Percentiles rank a stretch among this genome's conserved stretches.
phyloP scores from a whole-genome alignment of 2,797 vertebrate genomes.

The Synanceia verrucosa region DNA sequence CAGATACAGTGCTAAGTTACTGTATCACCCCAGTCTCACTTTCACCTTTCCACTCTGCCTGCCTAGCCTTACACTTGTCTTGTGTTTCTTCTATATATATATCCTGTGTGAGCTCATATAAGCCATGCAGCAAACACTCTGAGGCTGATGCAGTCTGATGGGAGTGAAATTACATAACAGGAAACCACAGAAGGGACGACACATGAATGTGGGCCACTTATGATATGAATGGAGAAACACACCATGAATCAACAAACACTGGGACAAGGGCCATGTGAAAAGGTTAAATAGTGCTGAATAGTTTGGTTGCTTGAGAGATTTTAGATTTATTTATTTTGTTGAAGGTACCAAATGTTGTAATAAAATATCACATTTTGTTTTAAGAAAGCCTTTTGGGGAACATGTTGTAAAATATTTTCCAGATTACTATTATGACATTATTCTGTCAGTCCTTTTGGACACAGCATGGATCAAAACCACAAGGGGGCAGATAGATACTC shows the following conservation, averaged over 20 bases:
- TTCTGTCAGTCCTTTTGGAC: background rate
- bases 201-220: conserved; percentile 69
- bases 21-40: conserved; percentile 6
- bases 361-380: background rate
- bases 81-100: conserved; percentile 71
- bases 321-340: background rate
- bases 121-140: conserved; percentile 66
- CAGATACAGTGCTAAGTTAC: conserved; percentile 12
- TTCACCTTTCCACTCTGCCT: conserved; percentile 37
- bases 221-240: conserved; percentile 55
- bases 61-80: conserved; percentile 35
- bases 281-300: conserved; percentile 20
- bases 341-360: background rate
- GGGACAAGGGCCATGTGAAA: conserved; percentile 19
- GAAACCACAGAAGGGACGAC: conserved; percentile 59
- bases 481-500: conserved; percentile 71
- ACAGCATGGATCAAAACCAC: conserved; percentile 56
- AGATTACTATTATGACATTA: background rate
- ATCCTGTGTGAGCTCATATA: conserved; percentile 61
- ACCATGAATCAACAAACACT: conserved; percentile 40
- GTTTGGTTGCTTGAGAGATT: conserved; percentile 1
- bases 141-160: conserved; percentile 83
- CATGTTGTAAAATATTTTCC: background rate
- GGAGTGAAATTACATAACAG: conserved; percentile 81
- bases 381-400: too few relatives aligned